Conservation (phyloP, 1,140 invertebrate species). For the Asobara japonica region DNA sequence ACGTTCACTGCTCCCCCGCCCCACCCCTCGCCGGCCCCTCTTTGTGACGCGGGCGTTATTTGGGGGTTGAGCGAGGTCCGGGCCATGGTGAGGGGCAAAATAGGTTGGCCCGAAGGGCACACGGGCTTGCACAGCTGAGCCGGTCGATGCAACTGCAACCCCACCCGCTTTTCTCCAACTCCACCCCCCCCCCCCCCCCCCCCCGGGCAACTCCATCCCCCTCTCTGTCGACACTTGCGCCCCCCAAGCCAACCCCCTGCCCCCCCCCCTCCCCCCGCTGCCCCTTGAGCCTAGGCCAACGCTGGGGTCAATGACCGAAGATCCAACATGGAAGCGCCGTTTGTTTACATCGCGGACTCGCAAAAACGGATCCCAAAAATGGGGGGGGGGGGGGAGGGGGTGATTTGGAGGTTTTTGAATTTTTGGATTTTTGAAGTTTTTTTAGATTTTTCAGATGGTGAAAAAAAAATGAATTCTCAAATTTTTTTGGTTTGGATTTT, state of each 20-base stretch:
- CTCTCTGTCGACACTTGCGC: background rate
- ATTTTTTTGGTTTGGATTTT: too few species aligned
- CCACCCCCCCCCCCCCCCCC: conserved; percentile 27
- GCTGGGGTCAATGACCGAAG: background rate
- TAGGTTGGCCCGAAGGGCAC: background rate
- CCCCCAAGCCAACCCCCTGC: background rate
- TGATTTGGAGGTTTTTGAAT: too few species aligned
- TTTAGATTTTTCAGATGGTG: too few species aligned
- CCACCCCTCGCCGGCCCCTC: too few species aligned
- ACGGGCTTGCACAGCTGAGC: conserved; percentile 26
- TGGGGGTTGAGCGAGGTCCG: conserved; percentile 35
- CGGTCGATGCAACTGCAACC: conserved; percentile 32
- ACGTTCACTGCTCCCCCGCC: too few species aligned
- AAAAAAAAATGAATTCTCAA: too few species aligned
- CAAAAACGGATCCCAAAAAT: background rate
- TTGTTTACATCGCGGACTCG: background rate
- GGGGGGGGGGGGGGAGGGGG: too few species aligned
- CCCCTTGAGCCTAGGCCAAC: background rate
- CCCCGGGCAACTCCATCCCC: conserved; percentile 22
- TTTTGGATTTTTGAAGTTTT: too few species aligned
- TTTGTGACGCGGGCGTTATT: too few species aligned
- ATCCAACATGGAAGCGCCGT: background rate
- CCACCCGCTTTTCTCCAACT: conserved; percentile 28
- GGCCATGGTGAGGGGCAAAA: conserved; percentile 16
- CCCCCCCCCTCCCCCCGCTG: background rate